phyloP scores from a whole-genome alignment of 1,140 invertebrate species.

The Gyrodactylus salaris region DNA sequence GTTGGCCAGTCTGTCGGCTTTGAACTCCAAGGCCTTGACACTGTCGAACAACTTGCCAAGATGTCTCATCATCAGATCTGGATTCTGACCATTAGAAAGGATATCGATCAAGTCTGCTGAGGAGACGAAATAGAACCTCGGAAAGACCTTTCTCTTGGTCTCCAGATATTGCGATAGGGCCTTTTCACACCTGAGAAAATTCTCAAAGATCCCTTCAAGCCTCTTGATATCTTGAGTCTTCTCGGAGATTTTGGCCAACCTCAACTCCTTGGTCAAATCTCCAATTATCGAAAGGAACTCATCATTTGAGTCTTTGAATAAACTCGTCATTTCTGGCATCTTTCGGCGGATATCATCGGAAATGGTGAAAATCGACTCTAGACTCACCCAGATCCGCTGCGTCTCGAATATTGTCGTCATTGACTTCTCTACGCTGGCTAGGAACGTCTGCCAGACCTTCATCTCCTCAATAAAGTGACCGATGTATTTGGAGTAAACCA shows the following conservation, averaged over 20 bases:
- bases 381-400: conserved; percentile 70
- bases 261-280: conserved; percentile 23
- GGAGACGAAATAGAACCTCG: conserved; percentile 71
- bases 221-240: conserved; percentile 37
- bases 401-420: conserved; percentile 77
- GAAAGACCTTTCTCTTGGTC: conserved; percentile 78
- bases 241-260: conserved; percentile 60
- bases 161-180: conserved; percentile 76
- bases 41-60: conserved; percentile 8
- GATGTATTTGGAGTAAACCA: conserved; percentile 82
- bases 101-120: conserved; percentile 74
- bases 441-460: conserved; percentile 56
- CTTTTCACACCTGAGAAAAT: conserved; percentile 69
- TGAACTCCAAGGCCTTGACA: background rate
- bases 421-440: conserved; percentile 54
- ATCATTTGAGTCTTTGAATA: conserved; percentile 57
- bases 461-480: conserved; percentile 72
- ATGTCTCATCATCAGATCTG: conserved; percentile 16
- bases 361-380: conserved; percentile 86
- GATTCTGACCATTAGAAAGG: conserved; percentile 71
- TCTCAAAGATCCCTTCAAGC: conserved; percentile 43
- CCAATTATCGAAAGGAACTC: conserved; percentile 36
- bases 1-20: conserved; percentile 21
- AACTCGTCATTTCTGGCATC: conserved; percentile 53
- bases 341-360: conserved; percentile 78